Evolutionary conservation across 2,113 vertebrate genomes (phyloP).

Genomic region (Sinocyclocheilus anophthalmus): DNA sequence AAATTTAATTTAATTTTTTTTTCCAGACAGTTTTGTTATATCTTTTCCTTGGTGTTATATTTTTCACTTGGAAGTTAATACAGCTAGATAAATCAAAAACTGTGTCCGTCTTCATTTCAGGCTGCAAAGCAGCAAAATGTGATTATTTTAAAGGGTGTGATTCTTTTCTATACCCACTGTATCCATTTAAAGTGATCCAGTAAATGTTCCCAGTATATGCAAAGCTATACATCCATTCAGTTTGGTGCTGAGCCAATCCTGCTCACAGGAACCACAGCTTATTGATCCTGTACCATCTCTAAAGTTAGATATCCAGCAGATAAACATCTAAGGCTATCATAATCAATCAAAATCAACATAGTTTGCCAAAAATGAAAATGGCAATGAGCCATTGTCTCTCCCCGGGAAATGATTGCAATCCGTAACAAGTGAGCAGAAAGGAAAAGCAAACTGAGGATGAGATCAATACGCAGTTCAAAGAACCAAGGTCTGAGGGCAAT

Average conservation of each 20-base stretch:
- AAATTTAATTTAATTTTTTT: too few species aligned
- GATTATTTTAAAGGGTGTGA: too few species aligned
- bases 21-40: too few species aligned
- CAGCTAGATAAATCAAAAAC: too few species aligned
- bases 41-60: too few species aligned
- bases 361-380: not conserved
- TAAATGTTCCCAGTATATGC: not conserved
- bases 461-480: slow-evolving; percentile 45
- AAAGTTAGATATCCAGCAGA: slow-evolving; percentile 2
- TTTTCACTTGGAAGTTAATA: too few species aligned
- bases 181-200: too few species aligned
- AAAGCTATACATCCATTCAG: not conserved
- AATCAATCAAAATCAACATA: not conserved
- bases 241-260: not conserved
- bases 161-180: too few species aligned
- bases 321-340: not conserved
- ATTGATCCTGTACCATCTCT: slow-evolving; percentile 11
- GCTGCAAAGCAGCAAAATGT: too few species aligned
- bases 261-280: not conserved
- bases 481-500: slow-evolving; percentile 30
- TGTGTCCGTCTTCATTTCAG: too few species aligned
- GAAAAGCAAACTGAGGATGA: slow-evolving; percentile 5
- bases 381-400: not conserved
- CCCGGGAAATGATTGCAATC: slow-evolving; percentile 1
- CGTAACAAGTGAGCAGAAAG: slow-evolving; percentile 9